Base-by-base conservation (phyloP, 2,113 vertebrate species). In the Columba janthina region DNA sequence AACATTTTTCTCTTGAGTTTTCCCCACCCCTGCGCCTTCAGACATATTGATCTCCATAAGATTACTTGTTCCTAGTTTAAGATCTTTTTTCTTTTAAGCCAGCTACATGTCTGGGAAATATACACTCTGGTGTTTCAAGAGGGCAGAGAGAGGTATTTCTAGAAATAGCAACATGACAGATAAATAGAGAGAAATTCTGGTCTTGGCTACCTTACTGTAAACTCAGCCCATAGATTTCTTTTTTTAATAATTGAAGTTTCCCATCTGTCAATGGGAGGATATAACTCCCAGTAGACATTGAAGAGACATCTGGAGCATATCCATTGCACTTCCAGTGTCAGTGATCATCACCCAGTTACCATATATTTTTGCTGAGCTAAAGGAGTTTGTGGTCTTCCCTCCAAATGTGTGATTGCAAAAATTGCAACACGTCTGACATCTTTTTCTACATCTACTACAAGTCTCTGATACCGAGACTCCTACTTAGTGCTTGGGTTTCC, bases 201-300 rank as follows among this genome's bases (percentile, higher is more conserved):
- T 86, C 83, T 94, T 94, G 92, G 83, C 85, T 92, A 96, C 92
- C 86, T 90, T 86, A 75, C 16, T 75, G 14, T 84, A 94, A 93
- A 86, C 65, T 96, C 83, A 92, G 36, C 13, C 19, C 34, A 61
- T 83, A 78, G 79, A 81, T n/a, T 2, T 32, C 21, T 29, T 32
- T 66, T 42, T n/a, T 64, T 20, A 31, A 53, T n/a, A 90, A 81
- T 22, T 75, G 88, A 96, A 42, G 40, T 85, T 95, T 96, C 80
- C 83, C 92, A 95, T 93, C 90, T 96, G 88, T 70, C 83, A 87
- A 36, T 81, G 73, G 36, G 28, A 24, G 26, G 48, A 65, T 72
- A 54, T 34, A 95, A 94, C 84, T 46, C 58, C 80, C 73, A 90
- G 50, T 17, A 10, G 88, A 96, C 25, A 24, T 15, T 72, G 54